phyloP scores from a whole-genome alignment of 2,888 invertebrate genomes.

The Clistopyga incitator region DNA sequence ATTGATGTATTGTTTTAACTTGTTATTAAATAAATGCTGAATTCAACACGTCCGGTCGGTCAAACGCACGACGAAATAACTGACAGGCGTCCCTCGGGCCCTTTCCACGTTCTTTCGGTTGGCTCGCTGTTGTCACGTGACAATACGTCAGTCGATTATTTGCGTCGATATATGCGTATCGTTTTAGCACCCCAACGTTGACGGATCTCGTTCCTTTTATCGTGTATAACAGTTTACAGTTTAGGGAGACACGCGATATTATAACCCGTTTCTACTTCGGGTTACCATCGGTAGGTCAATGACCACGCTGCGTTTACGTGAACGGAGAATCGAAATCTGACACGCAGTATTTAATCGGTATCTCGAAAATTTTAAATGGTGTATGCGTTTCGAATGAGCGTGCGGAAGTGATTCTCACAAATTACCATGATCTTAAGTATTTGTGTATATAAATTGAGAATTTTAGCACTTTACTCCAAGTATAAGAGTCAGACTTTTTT shows the following conservation, averaged over 20 bases:
- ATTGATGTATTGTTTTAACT: conserved; percentile 7
- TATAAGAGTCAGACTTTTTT: not conserved
- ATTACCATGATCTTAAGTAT: not conserved
- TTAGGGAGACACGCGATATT: not conserved
- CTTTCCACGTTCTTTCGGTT: conserved; percentile 29
- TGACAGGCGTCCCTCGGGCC: conserved; percentile 34
- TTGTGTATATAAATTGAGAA: not conserved
- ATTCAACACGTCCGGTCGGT: conserved; percentile 9
- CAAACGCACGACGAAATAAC: conserved; percentile 46
- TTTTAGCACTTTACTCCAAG: not conserved
- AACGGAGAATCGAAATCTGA: not conserved
- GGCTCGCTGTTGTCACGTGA: not conserved
- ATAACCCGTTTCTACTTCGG: not conserved
- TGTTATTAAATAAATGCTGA: conserved; percentile 13
- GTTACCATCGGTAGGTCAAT: not conserved
- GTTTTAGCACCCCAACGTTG: conserved; percentile 36
- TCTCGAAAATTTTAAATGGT: conserved; percentile 9
- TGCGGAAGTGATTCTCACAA: not conserved
- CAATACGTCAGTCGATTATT: conserved; percentile 16
- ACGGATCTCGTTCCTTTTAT: conserved; percentile 10
- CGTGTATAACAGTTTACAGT: not conserved
- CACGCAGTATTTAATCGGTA: conserved; percentile 13
- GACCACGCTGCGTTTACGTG: not conserved
- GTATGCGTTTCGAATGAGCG: conserved; percentile 21
- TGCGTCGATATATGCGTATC: conserved; percentile 29